Conservation (phyloP, 2,113 vertebrate genomes). For the Tichodroma muraria region DNA sequence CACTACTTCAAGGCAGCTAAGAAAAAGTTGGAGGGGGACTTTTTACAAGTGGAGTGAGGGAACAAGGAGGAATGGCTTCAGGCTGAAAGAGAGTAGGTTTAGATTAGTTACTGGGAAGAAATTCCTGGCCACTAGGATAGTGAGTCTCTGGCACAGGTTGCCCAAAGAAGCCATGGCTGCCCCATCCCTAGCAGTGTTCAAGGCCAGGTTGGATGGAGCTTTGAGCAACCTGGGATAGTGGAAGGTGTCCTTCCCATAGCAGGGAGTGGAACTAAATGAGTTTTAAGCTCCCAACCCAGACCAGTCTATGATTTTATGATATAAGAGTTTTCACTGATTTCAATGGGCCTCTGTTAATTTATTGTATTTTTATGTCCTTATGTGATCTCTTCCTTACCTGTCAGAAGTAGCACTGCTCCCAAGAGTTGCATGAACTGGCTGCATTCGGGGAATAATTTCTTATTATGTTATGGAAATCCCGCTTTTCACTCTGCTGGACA, state of each 20-base stretch:
- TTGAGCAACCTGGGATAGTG: background rate
- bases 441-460: background rate
- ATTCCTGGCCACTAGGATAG: background rate
- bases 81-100: background rate
- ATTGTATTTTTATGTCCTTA: background rate
- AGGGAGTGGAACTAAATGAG: background rate
- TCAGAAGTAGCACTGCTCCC: background rate
- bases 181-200: background rate
- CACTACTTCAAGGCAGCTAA: background rate
- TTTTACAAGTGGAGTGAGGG: background rate
- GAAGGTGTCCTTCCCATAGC: background rate
- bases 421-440: background rate
- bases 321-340: background rate
- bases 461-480: background rate
- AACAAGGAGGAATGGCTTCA: background rate
- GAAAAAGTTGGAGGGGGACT: background rate
- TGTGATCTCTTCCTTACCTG: background rate
- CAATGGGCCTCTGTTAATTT: background rate
- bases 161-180: background rate
- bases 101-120: background rate
- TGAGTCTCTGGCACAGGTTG: fast-evolving
- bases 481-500: background rate
- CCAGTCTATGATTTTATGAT: background rate
- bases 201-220: background rate
- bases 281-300: background rate